Conservation (phyloP, 2,113 vertebrate species). For the Trinectes maculatus region DNA sequence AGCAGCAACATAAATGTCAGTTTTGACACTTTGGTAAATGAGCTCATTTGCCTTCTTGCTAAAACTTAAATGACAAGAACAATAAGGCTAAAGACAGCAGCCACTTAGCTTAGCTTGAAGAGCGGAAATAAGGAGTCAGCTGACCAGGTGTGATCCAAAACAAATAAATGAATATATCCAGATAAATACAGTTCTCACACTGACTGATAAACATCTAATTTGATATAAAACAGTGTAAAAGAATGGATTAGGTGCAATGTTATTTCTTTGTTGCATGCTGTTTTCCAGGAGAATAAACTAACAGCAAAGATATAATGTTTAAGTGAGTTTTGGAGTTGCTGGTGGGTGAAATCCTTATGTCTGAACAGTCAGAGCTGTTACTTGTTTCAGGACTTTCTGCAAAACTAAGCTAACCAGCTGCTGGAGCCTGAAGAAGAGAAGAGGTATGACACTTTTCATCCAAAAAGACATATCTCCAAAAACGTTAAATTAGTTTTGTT, state of each 20-base stretch:
- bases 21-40: conserved; percentile 15
- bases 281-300: too few species aligned
- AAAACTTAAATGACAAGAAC: background rate
- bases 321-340: background rate
- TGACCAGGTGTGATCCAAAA: background rate
- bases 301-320: background rate
- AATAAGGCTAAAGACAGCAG: background rate
- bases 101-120: background rate
- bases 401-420: conserved; percentile 1
- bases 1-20: conserved; percentile 4
- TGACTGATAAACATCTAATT: background rate
- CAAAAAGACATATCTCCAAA: background rate
- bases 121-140: background rate
- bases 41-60: background rate
- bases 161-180: background rate
- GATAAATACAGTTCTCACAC: background rate
- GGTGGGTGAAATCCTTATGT: too few species aligned
- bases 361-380: background rate
- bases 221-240: too few species aligned
- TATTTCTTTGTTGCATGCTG: too few species aligned
- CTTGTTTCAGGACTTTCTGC: background rate
- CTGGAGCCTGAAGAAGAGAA: background rate
- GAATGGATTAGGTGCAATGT: too few species aligned
- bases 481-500: conserved; percentile 6
- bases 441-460: background rate